phyloP scores from a whole-genome alignment of 1,140 invertebrate genomes.

The Drosophila ogumai region DNA sequence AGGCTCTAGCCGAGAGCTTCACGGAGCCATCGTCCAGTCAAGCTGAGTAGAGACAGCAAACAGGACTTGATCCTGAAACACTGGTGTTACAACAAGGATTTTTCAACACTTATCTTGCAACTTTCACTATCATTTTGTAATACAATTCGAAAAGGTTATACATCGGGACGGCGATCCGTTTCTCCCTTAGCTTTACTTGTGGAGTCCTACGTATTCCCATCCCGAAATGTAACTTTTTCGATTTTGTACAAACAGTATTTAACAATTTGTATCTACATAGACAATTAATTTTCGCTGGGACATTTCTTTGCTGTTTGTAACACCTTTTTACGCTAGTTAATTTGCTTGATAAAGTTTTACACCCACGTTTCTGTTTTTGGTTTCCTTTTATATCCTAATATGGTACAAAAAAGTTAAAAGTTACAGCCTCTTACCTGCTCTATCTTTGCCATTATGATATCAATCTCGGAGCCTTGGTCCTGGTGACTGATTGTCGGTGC shows the following conservation, averaged over 20 bases:
- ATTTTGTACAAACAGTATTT: not conserved
- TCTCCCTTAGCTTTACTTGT: no score
- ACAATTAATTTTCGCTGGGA: not conserved
- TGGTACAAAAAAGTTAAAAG: no score
- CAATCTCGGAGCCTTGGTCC: conserved; percentile 92
- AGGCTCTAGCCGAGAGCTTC: conserved; percentile 23
- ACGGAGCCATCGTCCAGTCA: not conserved
- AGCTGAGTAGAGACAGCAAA: not conserved
- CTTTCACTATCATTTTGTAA: not conserved
- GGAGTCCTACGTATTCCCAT: conserved; percentile 4
- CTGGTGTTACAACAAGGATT: not conserved
- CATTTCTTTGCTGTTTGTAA: conserved; percentile 4
- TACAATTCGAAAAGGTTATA: conserved; percentile 10
- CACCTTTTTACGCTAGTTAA: conserved; percentile 20
- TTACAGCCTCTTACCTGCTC: conserved; percentile 88
- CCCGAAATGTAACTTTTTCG: conserved; percentile 18
- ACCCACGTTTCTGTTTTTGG: not conserved
- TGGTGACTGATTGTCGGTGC: conserved; percentile 87
- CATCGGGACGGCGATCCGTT: conserved; percentile 6
- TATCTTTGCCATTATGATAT: conserved; percentile 97
- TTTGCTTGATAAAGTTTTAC: conserved; percentile 2
- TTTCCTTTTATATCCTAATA: not conserved
- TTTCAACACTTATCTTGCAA: not conserved
- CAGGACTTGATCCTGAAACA: not conserved
- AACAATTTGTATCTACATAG: not conserved